Evolutionary conservation across 1,140 invertebrate species (phyloP).

Genomic region (Pemphigus obesinymphae): DNA sequence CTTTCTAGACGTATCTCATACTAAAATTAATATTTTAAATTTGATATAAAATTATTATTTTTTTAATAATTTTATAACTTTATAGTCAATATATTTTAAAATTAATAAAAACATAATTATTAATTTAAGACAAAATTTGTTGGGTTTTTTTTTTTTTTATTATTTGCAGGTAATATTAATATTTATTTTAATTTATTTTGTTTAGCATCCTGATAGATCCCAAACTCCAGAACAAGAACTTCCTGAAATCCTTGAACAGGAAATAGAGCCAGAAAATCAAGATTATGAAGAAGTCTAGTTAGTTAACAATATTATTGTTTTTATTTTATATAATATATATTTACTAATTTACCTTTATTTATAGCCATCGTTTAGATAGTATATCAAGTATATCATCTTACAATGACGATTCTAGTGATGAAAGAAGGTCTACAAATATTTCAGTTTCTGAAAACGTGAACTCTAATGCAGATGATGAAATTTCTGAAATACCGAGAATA

Average conservation of each 20-base stretch:
- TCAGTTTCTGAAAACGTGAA: neutral
- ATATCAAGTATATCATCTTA: neutral
- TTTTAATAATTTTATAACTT: too few species aligned
- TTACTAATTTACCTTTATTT: neutral
- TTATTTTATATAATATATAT: neutral
- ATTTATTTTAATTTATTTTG: neutral
- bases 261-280: neutral
- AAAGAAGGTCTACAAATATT: neutral
- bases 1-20: too few species aligned
- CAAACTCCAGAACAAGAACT: slow-evolving; percentile 32
- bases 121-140: too few species aligned
- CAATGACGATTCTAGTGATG: neutral
- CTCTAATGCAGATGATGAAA: neutral
- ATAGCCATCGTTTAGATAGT: neutral
- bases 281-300: slow-evolving; percentile 3
- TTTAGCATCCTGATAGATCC: neutral
- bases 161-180: too few species aligned
- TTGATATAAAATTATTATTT: too few species aligned
- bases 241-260: neutral
- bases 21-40: too few species aligned
- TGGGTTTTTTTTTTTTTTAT: too few species aligned
- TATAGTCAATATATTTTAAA: too few species aligned
- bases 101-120: too few species aligned
- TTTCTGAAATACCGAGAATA: neutral
- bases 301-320: neutral